Evolutionary conservation across 2,888 invertebrate genomes (phyloP), one percentile per base, ranked within the genome.

Genomic region (Oscheius myriophilus): DNA sequence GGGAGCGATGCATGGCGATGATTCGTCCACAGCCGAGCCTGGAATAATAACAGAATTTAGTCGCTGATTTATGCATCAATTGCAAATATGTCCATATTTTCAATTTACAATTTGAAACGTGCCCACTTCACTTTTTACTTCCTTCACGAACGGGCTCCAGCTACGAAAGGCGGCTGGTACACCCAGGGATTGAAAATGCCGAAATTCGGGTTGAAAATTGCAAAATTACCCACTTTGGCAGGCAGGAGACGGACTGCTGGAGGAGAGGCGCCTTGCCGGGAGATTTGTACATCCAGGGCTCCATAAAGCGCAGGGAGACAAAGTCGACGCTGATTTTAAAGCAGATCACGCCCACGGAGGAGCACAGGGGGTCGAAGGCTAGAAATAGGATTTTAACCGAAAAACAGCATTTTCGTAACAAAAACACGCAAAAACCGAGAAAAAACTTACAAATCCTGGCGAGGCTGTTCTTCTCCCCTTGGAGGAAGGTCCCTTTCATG

Each of bases 11-110:
- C 46, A 66, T 49, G 16, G 41, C 66, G 33, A 66, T 39, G 23
- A 66, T 45, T 3, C 51, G 49, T 11, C 66, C 66, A n/a, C 42
- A n/a, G n/a, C 66, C 66, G 26, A 66, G 58, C 57, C 66, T 66
- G 41, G 0, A 66, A 11, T n/a, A 9, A 18, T 11, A 25, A 23
- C n/a, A 6, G 25, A 54, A 23, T n/a, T 23, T 23, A 18, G 23
- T 54, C n/a, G 21, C 12, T 43, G 12, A 43, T 43, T 14, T n/a
- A 14, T n/a, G n/a, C n/a, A n/a, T n/a, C n/a, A n/a, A n/a, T n/a
- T n/a, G n/a, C n/a, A n/a, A n/a, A n/a, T n/a, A n/a, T n/a, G n/a
- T n/a, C n/a, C n/a, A n/a, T n/a, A n/a, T n/a, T n/a, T n/a, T n/a
- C n/a, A n/a, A n/a, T n/a, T n/a, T n/a, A n/a, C n/a, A n/a, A n/a